These are phyloP conservation scores for Cephalopholis sonnerati DNA, from an alignment of 2,113 vertebrate genomes.

Conservation along the genomic window DNA sequence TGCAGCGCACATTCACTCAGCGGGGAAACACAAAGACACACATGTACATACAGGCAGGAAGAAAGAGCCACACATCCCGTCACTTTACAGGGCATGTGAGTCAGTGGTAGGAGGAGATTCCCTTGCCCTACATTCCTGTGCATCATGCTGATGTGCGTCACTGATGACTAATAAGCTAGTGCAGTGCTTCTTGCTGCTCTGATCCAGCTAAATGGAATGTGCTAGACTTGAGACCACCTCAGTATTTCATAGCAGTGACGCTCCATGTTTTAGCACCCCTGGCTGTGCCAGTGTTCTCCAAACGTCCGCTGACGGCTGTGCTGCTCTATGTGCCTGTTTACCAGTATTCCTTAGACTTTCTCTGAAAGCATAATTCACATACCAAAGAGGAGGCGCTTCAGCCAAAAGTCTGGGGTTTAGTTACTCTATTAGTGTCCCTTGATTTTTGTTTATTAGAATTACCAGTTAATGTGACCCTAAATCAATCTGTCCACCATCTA, in stretches of 20 bases:
- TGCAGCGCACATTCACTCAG: not conserved
- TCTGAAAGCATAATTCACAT: not conserved
- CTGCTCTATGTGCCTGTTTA: constrained; percentile 1
- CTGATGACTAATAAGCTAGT: constrained; percentile 77
- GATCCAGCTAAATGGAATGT: constrained; percentile 69
- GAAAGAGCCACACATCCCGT: constrained; percentile 35
- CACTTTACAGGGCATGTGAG: constrained; percentile 48
- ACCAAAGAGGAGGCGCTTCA: too few species aligned
- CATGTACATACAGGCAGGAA: not conserved
- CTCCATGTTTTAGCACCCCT: not conserved
- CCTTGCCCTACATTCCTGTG: constrained; percentile 81
- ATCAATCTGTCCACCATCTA: not conserved
- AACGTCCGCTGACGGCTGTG: not conserved
- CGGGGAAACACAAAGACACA: not conserved
- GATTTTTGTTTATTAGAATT: not conserved
- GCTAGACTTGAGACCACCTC: constrained; percentile 67
- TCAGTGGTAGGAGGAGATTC: constrained; percentile 82
- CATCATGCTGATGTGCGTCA: constrained; percentile 79
- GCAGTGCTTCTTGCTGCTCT: constrained; percentile 65
- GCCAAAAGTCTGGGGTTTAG: too few species aligned
- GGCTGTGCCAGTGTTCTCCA: not conserved
- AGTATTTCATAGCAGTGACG: constrained; percentile 34
- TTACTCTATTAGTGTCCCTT: too few species aligned
- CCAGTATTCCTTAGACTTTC: not conserved
- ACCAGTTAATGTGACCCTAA: not conserved